A percentile compares a stretch with the other conserved stretches of the same genome.
Conservation (phyloP, 2,113 vertebrate species). For the human region DNA sequence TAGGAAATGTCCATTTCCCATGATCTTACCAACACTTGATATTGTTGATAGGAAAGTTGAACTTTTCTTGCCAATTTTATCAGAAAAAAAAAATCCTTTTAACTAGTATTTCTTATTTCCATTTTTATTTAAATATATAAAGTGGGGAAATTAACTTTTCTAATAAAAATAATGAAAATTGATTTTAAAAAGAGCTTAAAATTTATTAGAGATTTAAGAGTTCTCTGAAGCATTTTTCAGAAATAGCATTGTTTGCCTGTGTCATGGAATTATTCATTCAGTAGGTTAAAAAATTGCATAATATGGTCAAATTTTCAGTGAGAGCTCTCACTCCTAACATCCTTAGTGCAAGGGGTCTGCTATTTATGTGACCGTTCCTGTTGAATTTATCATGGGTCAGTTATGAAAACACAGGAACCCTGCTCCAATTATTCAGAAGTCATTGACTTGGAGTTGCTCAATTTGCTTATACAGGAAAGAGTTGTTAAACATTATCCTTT, state of each 20-base stretch:
- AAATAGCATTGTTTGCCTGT: not conserved
- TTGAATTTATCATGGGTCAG: not conserved
- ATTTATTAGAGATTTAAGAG: not conserved
- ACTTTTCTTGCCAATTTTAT: not conserved
- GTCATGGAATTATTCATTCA: not conserved
- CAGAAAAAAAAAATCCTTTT: not conserved
- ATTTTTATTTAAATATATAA: not conserved
- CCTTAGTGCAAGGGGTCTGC: not conserved
- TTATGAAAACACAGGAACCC: not conserved
- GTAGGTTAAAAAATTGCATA: not conserved
- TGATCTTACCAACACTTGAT: not conserved
- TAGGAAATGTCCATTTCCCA: not conserved
- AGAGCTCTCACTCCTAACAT: not conserved
- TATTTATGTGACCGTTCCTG: not conserved
- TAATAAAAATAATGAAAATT: not conserved
- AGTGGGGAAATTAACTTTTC: not conserved
- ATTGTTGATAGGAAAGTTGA: not conserved
- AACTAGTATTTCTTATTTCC: not conserved
- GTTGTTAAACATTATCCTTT: constrained; percentile 44
- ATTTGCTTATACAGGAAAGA: constrained; percentile 31
- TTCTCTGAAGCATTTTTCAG: not conserved
- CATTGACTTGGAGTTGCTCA: not conserved
- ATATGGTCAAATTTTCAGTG: not conserved
- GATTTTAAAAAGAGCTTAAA: not conserved
- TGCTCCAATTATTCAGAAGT: not conserved